Conservation (phyloP, 2,888 invertebrate species). For the Scaptomyza polygonia region DNA sequence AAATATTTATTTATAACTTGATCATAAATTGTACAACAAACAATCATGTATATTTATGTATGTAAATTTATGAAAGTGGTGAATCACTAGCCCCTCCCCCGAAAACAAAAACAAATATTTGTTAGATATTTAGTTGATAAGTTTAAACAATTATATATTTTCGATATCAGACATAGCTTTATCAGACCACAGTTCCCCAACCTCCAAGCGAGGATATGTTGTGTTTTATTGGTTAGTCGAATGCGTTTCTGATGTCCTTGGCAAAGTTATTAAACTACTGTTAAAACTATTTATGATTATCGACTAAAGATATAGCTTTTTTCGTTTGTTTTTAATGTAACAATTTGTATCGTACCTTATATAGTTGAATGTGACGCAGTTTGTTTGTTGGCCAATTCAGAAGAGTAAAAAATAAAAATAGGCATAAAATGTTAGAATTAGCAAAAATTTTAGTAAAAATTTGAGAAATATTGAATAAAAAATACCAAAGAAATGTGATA, state of each 20-base stretch:
- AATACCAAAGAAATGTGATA: conserved; percentile 68
- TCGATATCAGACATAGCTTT: conserved; percentile 78
- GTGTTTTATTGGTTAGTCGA: conserved; percentile 70
- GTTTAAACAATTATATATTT: conserved; percentile 49
- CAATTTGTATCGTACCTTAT: conserved; percentile 53
- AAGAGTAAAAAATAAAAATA: conserved; percentile 20
- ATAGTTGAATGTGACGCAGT: conserved; percentile 48
- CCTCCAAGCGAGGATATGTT: conserved; percentile 34
- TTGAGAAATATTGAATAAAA: conserved; percentile 75
- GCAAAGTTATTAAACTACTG: conserved; percentile 53
- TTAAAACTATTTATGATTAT: conserved; percentile 59
- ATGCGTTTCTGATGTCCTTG: conserved; percentile 67
- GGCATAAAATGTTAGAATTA: conserved; percentile 58
- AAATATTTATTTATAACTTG: conserved; percentile 79
- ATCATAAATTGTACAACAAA: conserved; percentile 66
- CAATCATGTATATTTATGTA: conserved; percentile 60
- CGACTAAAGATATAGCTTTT: conserved; percentile 46
- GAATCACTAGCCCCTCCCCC: conserved; percentile 11
- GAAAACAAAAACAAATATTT: conserved; percentile 38
- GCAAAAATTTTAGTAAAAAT: conserved; percentile 73
- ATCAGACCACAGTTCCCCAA: conserved; percentile 47
- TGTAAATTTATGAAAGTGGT: conserved; percentile 36
- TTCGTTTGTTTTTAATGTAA: conserved; percentile 56
- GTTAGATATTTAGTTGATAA: conserved; percentile 74
- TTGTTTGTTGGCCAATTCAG: conserved; percentile 55